phyloP scores from a whole-genome alignment of 2,113 vertebrate genomes.

The Triplophysa siluroides region DNA sequence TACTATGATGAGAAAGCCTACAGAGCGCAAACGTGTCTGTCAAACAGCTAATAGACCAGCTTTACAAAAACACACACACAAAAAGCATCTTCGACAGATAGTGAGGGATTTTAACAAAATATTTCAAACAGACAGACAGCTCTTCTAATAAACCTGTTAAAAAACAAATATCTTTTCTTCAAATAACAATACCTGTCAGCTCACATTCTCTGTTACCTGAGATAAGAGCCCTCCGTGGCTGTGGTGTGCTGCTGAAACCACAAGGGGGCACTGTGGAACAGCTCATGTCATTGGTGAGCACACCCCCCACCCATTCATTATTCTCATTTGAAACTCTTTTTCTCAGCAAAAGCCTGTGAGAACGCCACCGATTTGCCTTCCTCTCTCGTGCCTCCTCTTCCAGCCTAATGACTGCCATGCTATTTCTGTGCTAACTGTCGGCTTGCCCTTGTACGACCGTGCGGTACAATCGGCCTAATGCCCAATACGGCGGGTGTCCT shows the following conservation, averaged over 20 bases:
- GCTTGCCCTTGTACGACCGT: conserved; percentile 59
- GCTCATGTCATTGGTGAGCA: conserved; percentile 15
- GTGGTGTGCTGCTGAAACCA: conserved; percentile 53
- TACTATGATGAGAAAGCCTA: too few relatives aligned
- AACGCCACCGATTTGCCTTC: conserved; percentile 40
- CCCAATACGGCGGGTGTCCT: conserved; percentile 38
- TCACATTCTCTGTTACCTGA: not conserved
- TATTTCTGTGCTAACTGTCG: conserved; percentile 54
- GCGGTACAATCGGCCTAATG: conserved; percentile 44
- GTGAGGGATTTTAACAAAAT: not conserved
- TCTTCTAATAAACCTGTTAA: conserved; percentile 7
- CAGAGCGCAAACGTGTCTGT: too few relatives aligned
- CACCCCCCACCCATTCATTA: conserved; percentile 18
- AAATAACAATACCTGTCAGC: not conserved
- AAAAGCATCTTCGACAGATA: too few relatives aligned
- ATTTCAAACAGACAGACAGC: too few relatives aligned
- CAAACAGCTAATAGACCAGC: too few relatives aligned
- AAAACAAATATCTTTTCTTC: not conserved
- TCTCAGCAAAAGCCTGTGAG: conserved; percentile 44
- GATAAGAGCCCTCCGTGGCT: not conserved
- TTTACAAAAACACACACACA: too few relatives aligned
- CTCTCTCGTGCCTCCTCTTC: conserved; percentile 10
- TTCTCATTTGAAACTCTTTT: conserved; percentile 44
- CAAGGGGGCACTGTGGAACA: conserved; percentile 66
- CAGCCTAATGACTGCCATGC: conserved; percentile 54